Evolutionary conservation across 2,888 invertebrate species (phyloP).

Genomic region (Dryadula phaetusa): DNA sequence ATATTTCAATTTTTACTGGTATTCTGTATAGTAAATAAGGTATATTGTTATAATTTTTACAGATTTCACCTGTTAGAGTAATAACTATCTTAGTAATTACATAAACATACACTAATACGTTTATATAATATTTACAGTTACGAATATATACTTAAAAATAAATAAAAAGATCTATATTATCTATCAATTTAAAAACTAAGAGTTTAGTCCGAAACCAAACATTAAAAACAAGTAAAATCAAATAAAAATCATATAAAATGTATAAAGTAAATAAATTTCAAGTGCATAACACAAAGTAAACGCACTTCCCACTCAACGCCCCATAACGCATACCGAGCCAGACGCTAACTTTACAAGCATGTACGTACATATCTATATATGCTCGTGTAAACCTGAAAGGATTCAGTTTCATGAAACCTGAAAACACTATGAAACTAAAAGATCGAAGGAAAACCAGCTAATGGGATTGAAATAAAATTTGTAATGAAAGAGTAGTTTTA

Average conservation of each 20-base stretch:
- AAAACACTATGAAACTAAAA: slow-evolving; percentile 40
- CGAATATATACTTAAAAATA: too few relatives aligned
- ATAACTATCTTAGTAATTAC: neutral
- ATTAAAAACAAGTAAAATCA: slow-evolving; percentile 6
- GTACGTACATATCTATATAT: slow-evolving; percentile 44
- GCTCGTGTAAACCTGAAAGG: slow-evolving; percentile 61
- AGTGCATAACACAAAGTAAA: slow-evolving; percentile 49
- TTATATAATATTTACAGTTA: too few relatives aligned
- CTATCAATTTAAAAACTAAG: neutral
- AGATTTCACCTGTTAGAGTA: too few relatives aligned
- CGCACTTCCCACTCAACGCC: slow-evolving; percentile 62
- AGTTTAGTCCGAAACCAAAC: neutral
- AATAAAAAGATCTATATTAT: neutral
- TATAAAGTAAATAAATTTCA: slow-evolving; percentile 19
- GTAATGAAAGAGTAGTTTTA: neutral
- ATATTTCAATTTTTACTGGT: too few relatives aligned
- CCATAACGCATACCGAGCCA: slow-evolving; percentile 57
- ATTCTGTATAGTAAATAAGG: too few relatives aligned
- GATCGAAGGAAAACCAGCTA: slow-evolving; percentile 16
- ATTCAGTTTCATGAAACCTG: slow-evolving; percentile 53
- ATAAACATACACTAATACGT: too few relatives aligned
- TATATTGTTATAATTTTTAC: too few relatives aligned
- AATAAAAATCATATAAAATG: slow-evolving; percentile 11
- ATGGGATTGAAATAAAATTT: slow-evolving; percentile 18
- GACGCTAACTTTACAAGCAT: slow-evolving; percentile 55